phyloP scores from a whole-genome alignment of 2,888 invertebrate genomes.

The Myathropa florea region DNA sequence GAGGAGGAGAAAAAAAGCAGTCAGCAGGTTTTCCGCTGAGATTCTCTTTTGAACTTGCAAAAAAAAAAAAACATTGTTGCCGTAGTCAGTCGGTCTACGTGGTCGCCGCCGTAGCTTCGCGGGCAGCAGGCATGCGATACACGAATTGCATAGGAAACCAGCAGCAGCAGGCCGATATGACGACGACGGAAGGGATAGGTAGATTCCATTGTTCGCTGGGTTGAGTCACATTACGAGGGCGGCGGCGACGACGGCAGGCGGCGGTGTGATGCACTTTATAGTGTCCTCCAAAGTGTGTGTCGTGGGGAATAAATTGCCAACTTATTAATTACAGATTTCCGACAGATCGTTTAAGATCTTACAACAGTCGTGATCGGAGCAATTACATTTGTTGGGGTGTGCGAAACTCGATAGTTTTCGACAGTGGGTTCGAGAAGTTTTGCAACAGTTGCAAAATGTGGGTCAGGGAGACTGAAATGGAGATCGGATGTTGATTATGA shows the following conservation, averaged over 20 bases:
- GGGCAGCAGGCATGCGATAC: constrained; percentile 49
- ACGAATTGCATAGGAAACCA: constrained; percentile 61
- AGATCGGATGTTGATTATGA: too few species aligned
- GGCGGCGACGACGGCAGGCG: neutral
- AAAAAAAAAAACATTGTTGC: too few species aligned
- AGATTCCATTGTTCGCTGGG: constrained; percentile 8
- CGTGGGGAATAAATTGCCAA: constrained; percentile 60
- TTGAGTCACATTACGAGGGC: constrained; percentile 50
- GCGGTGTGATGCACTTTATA: constrained; percentile 2
- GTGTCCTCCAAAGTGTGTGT: constrained; percentile 51
- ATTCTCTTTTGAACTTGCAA: neutral
- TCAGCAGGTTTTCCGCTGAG: neutral
- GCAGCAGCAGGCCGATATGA: neutral
- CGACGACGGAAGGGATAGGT: constrained; percentile 1
- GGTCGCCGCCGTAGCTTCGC: constrained; percentile 38
- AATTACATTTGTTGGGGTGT: constrained; percentile 7
- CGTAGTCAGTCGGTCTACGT: constrained; percentile 67
- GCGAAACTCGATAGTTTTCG: neutral
- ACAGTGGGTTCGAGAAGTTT: constrained; percentile 7
- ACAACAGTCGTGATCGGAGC: constrained; percentile 33
- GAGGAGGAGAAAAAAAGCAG: neutral
- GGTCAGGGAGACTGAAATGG: too few species aligned
- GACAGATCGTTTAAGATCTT: constrained; percentile 60
- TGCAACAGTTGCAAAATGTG: neutral
- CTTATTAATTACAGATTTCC: constrained; percentile 67